Evolutionary conservation across 1,140 invertebrate species (phyloP), one percentile per base, ranked within the genome.

Genomic region (Orius laevigatus): DNA sequence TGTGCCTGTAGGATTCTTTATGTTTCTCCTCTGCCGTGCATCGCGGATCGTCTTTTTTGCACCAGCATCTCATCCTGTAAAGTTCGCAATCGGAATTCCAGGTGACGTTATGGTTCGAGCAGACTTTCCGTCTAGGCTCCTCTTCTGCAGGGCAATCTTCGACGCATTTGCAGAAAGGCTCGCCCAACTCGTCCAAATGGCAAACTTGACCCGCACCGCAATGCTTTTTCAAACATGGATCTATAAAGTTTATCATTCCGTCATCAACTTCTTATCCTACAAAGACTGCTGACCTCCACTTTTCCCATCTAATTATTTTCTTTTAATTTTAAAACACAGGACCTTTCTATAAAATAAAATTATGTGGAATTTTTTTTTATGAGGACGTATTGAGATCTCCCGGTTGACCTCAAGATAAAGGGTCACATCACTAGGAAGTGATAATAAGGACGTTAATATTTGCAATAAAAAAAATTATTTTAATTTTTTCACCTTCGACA

Each of bases 81-180:
- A 95, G 76, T 58, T 91, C 80, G 65, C 91, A 95, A 60, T 94
- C 88, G 11, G 87, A 92, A 11, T 74, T 66, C 78, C 87, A 95
- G 2, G 91, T 95, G 65, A 92, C 82, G 60, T 95, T 95, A 66
- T 81, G 78, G 65, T 91, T 93, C 38, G 84, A 87, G 69, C 91
- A 95, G 59, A 76, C 76, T 64, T 79, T 81, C 56, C 86, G 73
- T 31, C 86, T 71, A 0, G 73, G 69, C 60, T 92, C 86, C 3
- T 66, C 68, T 66, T 91, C 85, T 51, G 73, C 66, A 16, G 83
- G 84, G 57, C 90, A 95, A 12, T 73, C 70, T 46, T 78, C 75
- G 55, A 93, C 79, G 66, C 91, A 95, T 51, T 81, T 75, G 64
- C 91, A 95, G 55, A 79, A 71, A 5, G 87, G 81, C 49, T 79